phyloP scores from a whole-genome alignment of 2,888 invertebrate species.

The Lepidochitona cinerea region DNA sequence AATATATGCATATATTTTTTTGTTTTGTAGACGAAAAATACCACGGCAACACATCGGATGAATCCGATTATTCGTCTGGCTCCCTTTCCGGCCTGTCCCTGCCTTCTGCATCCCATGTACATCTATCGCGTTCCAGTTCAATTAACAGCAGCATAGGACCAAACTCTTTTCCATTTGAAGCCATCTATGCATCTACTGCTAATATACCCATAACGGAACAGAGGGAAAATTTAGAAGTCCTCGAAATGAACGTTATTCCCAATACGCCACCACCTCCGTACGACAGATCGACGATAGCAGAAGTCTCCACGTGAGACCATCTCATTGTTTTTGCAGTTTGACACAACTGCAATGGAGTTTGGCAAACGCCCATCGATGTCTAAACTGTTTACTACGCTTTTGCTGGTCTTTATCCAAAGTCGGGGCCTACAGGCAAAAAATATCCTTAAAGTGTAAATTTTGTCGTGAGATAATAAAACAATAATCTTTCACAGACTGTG shows the following conservation, averaged over 20 bases:
- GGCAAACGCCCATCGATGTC: too few relatives aligned
- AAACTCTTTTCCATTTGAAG: neutral
- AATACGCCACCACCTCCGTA: slow-evolving; percentile 1
- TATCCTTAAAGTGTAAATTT: too few relatives aligned
- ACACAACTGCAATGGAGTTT: too few relatives aligned
- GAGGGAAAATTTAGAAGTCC: neutral
- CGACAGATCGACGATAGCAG: neutral
- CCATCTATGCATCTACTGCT: neutral
- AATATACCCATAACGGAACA: neutral
- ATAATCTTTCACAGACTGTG: too few relatives aligned
- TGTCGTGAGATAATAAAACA: too few relatives aligned
- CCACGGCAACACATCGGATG: neutral
- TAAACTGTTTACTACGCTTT: too few relatives aligned
- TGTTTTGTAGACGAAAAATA: neutral
- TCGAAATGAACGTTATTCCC: neutral
- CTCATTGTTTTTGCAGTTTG: too few relatives aligned
- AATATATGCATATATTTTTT: too few relatives aligned
- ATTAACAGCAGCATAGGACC: neutral
- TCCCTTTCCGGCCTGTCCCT: neutral
- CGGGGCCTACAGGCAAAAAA: too few relatives aligned
- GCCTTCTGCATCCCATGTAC: neutral
- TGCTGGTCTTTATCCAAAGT: too few relatives aligned
- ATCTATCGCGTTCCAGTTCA: neutral
- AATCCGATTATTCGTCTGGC: neutral
- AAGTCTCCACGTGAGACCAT: neutral